Evolutionary conservation across 1,140 invertebrate species (phyloP), one percentile per base, ranked within the genome.

Genomic region (Tetramorium alpestre): DNA sequence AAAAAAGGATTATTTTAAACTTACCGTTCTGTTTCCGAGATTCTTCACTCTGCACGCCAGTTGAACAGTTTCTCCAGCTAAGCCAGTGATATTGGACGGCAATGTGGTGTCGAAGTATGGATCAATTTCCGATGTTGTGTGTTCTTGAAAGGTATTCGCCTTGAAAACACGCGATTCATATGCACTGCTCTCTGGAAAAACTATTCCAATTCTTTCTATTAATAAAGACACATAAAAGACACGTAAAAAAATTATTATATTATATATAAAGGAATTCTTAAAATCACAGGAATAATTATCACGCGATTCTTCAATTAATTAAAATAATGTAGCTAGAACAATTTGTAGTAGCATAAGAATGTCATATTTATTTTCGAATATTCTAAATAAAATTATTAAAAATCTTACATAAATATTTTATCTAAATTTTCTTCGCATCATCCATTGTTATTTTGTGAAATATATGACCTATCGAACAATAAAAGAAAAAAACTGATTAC

Each of bases 21-120:
- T 95, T 93, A 97, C 96, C 88, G 96, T 97, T 92, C 96, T 94
- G 93, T 97, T 97, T 51, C 96, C 96, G 2, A 97, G 94, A 90
- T 96, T 96, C 87, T 96, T 96, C 51, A 97, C 96, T 91, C 94
- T 93, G 87, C 97, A 97, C 85, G 96, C 94, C 47, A 97, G 94
- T 88, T 96, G 96, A 38, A 96, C 96, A 2, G 96, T 96, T 89
- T 96, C 96, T 2, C 96, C 96, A 3, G 96, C 96, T 4, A 97
- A 95, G 0, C 96, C 96, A 3, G 96, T 97, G 16, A 97, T 94
- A 89, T 97, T 97, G 56, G 94, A 93, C 2, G 95, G 94, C 22
- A 95, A 93, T 0, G 95, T 93, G 4, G 94, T 94, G 87, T 96
- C 96, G 77, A 97, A 96, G 73, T 95, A 95, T 1, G 96, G 96